A percentile compares a stretch with the other conserved stretches of the same genome.
These are phyloP conservation scores for Phymorhynchus buccinoides DNA, from an alignment of 1,140 invertebrate species.

Conservation along the genomic window DNA sequence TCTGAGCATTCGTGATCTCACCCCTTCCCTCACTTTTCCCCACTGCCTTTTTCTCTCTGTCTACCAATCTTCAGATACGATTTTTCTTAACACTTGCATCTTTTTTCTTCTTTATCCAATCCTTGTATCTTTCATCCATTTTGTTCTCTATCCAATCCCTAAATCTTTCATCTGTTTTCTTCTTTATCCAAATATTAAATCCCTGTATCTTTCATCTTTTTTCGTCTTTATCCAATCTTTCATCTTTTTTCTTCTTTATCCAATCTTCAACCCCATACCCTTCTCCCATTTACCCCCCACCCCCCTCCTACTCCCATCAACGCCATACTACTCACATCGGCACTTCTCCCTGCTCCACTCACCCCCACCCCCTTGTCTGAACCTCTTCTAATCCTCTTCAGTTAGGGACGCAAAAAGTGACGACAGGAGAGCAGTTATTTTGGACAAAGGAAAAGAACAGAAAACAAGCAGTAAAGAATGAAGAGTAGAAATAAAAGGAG, in stretches of 20 bases:
- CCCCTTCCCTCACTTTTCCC: neutral
- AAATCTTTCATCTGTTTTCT: neutral
- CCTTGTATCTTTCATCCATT: neutral
- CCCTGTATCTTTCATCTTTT: neutral
- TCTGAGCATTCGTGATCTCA: neutral
- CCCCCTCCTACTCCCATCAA: too few relatives aligned
- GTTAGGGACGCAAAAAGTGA: neutral
- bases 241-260: too few relatives aligned
- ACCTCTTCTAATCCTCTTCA: neutral
- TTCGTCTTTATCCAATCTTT: too few relatives aligned
- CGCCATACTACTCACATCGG: too few relatives aligned
- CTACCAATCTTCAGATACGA: neutral
- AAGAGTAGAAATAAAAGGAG: too few relatives aligned
- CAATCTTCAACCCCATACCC: too few relatives aligned
- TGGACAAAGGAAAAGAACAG: neutral
- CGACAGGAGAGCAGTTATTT: neutral
- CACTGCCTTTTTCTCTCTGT: neutral
- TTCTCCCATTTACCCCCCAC: too few relatives aligned
- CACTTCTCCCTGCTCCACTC: too few relatives aligned
- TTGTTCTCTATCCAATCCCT: neutral
- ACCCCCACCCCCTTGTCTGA: too few relatives aligned
- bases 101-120: neutral
- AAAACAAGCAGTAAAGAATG: neutral
- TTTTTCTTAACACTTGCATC: neutral
- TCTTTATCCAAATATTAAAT: too few relatives aligned